Conservation (phyloP, 1,140 invertebrate species). For the Sitophilus oryzae region DNA sequence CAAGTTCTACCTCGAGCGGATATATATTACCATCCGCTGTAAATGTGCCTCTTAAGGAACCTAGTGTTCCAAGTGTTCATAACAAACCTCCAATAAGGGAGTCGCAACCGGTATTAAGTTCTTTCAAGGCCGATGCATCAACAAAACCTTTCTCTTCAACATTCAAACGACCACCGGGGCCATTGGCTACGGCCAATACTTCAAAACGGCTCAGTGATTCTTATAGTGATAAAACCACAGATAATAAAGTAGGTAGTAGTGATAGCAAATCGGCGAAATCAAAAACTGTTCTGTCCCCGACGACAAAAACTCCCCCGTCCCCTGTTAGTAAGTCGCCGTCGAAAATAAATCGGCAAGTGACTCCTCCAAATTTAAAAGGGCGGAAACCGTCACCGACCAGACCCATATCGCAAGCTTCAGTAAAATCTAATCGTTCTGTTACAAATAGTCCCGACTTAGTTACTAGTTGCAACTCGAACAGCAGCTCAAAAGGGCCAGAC, state of each 20-base stretch:
- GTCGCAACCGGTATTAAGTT: constrained; percentile 29
- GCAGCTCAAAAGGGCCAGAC: constrained; percentile 56
- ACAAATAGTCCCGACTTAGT: constrained; percentile 65
- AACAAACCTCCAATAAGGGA: constrained; percentile 8
- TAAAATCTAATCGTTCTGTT: constrained; percentile 32
- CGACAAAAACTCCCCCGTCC: constrained; percentile 41
- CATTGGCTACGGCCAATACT: constrained; percentile 33
- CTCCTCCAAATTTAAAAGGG: constrained; percentile 47
- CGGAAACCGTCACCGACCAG: constrained; percentile 40
- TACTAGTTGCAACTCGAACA: constrained; percentile 55
- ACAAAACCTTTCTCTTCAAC: constrained; percentile 41
- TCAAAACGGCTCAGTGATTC: constrained; percentile 14
- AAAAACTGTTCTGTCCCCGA: constrained; percentile 20
- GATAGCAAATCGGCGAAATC: constrained; percentile 10
- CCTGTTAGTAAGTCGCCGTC: constrained; percentile 41
- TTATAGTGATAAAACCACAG: constrained; percentile 12
- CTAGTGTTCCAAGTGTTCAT: constrained; percentile 5
- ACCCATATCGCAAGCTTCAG: constrained; percentile 34
- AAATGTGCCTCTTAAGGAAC: constrained; percentile 49
- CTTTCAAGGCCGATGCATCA: constrained; percentile 29
- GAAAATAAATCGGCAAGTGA: constrained; percentile 46
- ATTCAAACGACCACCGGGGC: constrained; percentile 35
- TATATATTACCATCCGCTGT: constrained; percentile 66
- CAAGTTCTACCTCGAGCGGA: constrained; percentile 61
- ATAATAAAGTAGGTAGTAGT: constrained; percentile 6